Conservation (phyloP, 2,888 invertebrate species). For the Steromphala cineraria region DNA sequence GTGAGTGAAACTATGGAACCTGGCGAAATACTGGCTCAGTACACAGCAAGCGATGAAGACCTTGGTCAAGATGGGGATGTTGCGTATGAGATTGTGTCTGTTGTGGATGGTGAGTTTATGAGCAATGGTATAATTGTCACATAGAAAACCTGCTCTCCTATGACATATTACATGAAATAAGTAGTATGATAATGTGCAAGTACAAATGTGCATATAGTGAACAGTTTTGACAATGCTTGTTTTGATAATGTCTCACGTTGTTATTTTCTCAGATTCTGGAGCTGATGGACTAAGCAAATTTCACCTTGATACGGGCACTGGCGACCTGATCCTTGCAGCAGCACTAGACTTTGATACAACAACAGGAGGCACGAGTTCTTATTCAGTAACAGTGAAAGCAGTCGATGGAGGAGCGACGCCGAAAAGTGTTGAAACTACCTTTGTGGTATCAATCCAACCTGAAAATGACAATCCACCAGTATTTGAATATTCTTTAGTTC, state of each 20-base stretch:
- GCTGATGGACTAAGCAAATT: background rate
- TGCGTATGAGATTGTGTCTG: background rate
- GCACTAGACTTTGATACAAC: background rate
- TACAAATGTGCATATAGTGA: too few species aligned
- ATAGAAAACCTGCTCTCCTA: too few species aligned
- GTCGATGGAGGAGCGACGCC: background rate
- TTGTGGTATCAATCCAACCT: background rate
- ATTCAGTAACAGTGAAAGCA: background rate
- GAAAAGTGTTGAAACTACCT: background rate
- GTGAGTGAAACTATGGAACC: background rate
- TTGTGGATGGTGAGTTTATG: background rate
- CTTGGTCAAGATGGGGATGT: conserved; percentile 5
- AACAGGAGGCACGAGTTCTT: background rate
- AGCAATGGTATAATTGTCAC: too few species aligned
- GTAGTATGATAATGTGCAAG: too few species aligned
- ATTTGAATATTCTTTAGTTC: background rate
- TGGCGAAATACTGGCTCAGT: background rate
- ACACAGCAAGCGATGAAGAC: conserved; percentile 1
- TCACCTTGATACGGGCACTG: background rate
- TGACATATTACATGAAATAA: too few species aligned
- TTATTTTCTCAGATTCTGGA: too few species aligned
- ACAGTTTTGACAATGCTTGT: too few species aligned
- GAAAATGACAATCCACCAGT: conserved; percentile 9
- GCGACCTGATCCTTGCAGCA: background rate
- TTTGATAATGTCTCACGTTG: too few species aligned